Percentiles rank a stretch among this genome's conserved stretches.
Evolutionary conservation across 2,113 vertebrate genomes (phyloP).

Genomic region (Clinocottus analis): DNA sequence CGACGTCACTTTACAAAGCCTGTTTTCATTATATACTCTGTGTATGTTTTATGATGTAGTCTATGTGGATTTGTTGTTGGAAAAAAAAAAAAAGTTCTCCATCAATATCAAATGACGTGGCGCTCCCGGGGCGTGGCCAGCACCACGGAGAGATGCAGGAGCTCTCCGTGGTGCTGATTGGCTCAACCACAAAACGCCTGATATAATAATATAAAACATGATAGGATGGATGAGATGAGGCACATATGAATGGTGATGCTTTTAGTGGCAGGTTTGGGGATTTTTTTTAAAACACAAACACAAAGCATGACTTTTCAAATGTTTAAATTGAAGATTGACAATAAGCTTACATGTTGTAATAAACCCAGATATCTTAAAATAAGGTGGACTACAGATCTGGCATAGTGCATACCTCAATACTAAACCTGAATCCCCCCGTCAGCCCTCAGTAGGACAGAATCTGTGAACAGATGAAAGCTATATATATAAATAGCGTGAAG

Average conservation of each 20-base stretch:
- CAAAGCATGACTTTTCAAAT: too few relatives aligned
- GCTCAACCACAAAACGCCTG: conserved; percentile 55
- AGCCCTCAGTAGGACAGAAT: not conserved
- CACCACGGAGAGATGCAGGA: conserved; percentile 43
- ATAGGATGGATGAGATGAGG: not conserved
- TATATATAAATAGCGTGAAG: conserved; percentile 49
- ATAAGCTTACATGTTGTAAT: not conserved
- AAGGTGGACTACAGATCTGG: not conserved
- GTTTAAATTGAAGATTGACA: not conserved
- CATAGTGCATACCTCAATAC: not conserved
- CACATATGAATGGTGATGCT: not conserved
- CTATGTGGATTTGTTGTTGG: not conserved
- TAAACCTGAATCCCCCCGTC: not conserved
- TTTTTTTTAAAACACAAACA: too few relatives aligned
- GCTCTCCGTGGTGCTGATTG: conserved; percentile 63
- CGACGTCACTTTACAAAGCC: too few relatives aligned
- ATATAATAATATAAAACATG: conserved; percentile 28
- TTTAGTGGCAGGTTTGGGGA: not conserved
- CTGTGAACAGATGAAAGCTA: conserved; percentile 25
- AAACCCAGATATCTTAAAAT: not conserved
- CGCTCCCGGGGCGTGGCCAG: conserved; percentile 38
- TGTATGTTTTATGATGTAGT: too few relatives aligned
- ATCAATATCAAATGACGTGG: not conserved
- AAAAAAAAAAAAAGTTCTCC: not conserved
- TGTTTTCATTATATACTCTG: too few relatives aligned